A percentile compares a stretch with the other conserved stretches of the same genome.
These are phyloP conservation scores for Stenoptilia bipunctidactyla DNA, from an alignment of 2,888 invertebrate genomes.

Conservation along the genomic window DNA sequence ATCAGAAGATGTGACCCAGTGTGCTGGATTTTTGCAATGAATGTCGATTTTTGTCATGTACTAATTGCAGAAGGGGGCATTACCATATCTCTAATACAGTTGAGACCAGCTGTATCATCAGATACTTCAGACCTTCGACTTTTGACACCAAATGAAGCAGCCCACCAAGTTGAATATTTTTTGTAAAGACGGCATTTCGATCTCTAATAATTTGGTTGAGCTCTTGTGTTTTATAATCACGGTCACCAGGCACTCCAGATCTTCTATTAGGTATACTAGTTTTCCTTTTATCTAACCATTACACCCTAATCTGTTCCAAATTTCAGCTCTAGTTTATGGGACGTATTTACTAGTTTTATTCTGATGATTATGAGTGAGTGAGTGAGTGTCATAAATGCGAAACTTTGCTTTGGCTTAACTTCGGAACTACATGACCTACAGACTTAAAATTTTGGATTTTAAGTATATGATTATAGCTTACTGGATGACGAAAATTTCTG, in stretches of 20 bases:
- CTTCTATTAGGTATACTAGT: slow-evolving; percentile 4
- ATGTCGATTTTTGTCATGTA: slow-evolving; percentile 7
- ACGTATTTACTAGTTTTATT: slow-evolving; percentile 11
- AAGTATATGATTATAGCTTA: neutral
- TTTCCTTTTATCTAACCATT: slow-evolving; percentile 7
- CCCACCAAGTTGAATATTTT: slow-evolving; percentile 10
- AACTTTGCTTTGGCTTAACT: slow-evolving; percentile 12
- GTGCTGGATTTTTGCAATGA: slow-evolving; percentile 4
- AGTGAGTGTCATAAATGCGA: slow-evolving; percentile 11
- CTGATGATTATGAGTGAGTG: slow-evolving; percentile 7
- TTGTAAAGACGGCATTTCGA: slow-evolving; percentile 7
- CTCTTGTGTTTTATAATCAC: slow-evolving; percentile 5
- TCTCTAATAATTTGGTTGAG: slow-evolving; percentile 5
- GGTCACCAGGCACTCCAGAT: slow-evolving; percentile 5
- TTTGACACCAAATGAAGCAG: slow-evolving; percentile 12
- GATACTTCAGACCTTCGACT: slow-evolving; percentile 13
- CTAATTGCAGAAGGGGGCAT: slow-evolving; percentile 6
- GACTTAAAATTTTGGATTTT: slow-evolving; percentile 5
- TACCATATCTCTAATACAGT: slow-evolving; percentile 7
- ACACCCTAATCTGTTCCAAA: neutral
- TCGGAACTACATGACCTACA: slow-evolving; percentile 11
- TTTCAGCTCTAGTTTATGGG: slow-evolving; percentile 4
- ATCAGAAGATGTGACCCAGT: slow-evolving; percentile 1
- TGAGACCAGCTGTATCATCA: slow-evolving; percentile 7
- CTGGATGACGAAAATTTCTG: slow-evolving; percentile 11